Evolutionary conservation across 2,113 vertebrate species (phyloP).

Genomic region (Tiliqua scincoides): DNA sequence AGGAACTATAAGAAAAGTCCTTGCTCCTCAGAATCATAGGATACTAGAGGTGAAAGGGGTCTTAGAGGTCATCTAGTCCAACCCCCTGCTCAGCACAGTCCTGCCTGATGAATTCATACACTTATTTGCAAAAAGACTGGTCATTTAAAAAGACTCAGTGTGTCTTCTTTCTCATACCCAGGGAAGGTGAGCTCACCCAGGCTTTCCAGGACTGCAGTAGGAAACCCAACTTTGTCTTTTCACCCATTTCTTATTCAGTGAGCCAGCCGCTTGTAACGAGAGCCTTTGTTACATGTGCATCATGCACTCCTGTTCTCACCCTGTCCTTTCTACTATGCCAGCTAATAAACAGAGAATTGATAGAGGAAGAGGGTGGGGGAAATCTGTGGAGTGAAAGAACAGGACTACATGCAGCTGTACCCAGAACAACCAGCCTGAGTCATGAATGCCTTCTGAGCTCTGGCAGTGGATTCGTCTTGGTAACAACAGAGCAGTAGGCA

Average conservation of each 20-base stretch:
- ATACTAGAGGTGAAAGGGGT: too few relatives aligned
- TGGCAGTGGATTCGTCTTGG: neutral
- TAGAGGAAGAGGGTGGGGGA: neutral
- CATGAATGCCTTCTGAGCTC: slow-evolving; percentile 6
- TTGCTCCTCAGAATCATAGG: too few relatives aligned
- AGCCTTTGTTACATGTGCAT: neutral
- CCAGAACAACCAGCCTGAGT: neutral
- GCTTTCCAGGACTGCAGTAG: neutral
- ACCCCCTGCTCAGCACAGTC: neutral
- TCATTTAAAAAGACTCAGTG: neutral
- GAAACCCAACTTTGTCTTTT: neutral
- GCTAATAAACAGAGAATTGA: slow-evolving; percentile 14
- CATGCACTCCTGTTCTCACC: neutral
- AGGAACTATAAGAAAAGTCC: too few relatives aligned
- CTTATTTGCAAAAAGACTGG: neutral
- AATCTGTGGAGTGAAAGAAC: neutral
- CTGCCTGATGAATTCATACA: neutral
- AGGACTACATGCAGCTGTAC: neutral
- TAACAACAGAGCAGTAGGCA: slow-evolving; percentile 2
- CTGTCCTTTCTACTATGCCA: neutral
- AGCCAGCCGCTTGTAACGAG: neutral
- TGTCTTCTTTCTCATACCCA: neutral
- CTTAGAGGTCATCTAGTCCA: too few relatives aligned
- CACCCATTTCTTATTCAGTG: neutral
- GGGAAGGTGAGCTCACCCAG: neutral